Evolutionary conservation across 2,113 vertebrate genomes (phyloP).

Genomic region (Heloderma charlesbogerti): DNA sequence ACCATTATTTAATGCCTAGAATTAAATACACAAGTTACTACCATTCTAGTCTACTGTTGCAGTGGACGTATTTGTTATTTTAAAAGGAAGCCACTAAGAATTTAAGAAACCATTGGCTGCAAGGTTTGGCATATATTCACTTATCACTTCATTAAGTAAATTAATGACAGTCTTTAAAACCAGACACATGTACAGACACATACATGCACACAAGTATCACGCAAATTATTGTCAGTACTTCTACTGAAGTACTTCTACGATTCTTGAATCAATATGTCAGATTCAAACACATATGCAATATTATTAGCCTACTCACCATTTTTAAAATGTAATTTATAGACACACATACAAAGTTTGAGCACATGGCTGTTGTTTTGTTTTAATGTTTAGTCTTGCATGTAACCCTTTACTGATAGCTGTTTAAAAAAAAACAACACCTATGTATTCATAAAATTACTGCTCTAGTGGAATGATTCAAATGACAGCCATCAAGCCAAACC

Average conservation of each 20-base stretch:
- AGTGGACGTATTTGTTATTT: background rate
- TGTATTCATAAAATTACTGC: background rate
- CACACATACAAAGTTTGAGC: no score
- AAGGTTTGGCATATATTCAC: background rate
- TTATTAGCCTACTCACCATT: background rate
- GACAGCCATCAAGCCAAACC: background rate
- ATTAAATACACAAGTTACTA: background rate
- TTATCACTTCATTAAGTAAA: background rate
- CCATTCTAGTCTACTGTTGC: background rate
- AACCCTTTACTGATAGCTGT: background rate
- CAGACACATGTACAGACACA: background rate
- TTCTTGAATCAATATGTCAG: background rate
- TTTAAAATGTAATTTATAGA: background rate
- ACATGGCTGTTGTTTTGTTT: background rate
- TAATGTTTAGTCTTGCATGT: background rate
- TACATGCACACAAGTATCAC: background rate
- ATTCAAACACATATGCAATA: background rate
- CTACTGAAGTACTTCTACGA: no score
- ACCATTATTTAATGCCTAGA: background rate
- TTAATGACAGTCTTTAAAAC: background rate
- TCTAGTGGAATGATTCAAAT: background rate
- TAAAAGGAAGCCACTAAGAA: background rate
- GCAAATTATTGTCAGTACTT: background rate
- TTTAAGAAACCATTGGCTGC: background rate
- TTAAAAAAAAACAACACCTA: background rate